Evolutionary conservation across 1,140 invertebrate species (phyloP).

Genomic region (Archivesica marissinica): DNA sequence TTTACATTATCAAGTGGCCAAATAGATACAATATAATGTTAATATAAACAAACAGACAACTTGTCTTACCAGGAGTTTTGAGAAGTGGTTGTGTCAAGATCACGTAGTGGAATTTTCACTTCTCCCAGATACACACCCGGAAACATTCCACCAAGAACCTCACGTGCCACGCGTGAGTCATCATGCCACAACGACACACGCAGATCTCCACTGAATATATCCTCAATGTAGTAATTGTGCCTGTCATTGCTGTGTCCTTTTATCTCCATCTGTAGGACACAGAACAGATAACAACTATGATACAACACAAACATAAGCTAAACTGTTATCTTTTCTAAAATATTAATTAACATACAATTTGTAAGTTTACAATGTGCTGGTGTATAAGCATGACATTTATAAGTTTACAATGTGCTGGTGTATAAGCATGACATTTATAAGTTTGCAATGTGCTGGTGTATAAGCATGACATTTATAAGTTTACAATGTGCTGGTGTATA

Average conservation of each 20-base stretch:
- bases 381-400: too few species aligned
- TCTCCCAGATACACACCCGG: constrained; percentile 93
- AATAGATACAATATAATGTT: too few species aligned
- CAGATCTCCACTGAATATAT: constrained; percentile 72
- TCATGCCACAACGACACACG: constrained; percentile 93
- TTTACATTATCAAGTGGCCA: too few species aligned
- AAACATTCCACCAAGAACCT: constrained; percentile 86
- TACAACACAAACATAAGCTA: not conserved
- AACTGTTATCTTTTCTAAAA: too few species aligned
- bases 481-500: too few species aligned
- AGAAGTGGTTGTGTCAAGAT: constrained; percentile 83
- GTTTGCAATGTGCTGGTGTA: too few species aligned
- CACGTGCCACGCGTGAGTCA: constrained; percentile 85
- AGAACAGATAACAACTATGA: not conserved
- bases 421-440: too few species aligned
- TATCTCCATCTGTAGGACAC: constrained; percentile 74
- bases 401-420: too few species aligned
- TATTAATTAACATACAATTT: too few species aligned
- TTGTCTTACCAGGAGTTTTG: constrained; percentile 79
- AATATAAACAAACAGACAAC: too few species aligned
- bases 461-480: too few species aligned
- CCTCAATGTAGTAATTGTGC: constrained; percentile 76
- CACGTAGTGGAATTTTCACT: constrained; percentile 90
- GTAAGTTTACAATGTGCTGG: too few species aligned
- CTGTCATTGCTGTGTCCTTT: constrained; percentile 82